A percentile compares a stretch with the other conserved stretches of the same genome.
Evolutionary conservation across 2,797 vertebrate genomes (phyloP).

Genomic region (Poeciliopsis gracilis): DNA sequence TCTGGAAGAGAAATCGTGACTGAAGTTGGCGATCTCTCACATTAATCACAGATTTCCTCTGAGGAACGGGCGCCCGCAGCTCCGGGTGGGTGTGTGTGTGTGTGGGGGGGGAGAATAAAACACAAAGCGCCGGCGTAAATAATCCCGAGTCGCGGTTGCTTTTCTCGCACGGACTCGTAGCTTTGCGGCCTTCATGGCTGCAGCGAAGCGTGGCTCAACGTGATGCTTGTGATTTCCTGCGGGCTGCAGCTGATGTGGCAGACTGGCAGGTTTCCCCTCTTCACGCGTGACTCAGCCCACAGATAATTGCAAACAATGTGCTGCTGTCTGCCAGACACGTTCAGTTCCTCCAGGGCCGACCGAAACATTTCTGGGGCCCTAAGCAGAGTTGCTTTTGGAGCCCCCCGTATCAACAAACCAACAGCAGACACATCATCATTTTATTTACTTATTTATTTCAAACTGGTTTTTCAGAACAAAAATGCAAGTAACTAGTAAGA

Average conservation of each 20-base stretch:
- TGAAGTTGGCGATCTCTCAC: constrained; percentile 17
- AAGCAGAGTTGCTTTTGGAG: too few species aligned
- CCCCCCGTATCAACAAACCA: too few species aligned
- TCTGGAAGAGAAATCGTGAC: constrained; percentile 31
- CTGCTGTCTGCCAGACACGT: constrained; percentile 39
- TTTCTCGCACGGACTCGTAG: neutral
- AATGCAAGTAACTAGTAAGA: too few species aligned
- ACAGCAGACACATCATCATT: too few species aligned
- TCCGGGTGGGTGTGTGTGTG: neutral
- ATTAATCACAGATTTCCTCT: constrained; percentile 24
- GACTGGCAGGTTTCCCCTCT: constrained; percentile 57
- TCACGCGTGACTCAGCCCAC: constrained; percentile 54
- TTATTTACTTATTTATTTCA: too few species aligned
- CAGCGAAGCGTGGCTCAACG: constrained; percentile 47
- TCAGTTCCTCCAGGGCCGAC: neutral
- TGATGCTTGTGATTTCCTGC: constrained; percentile 62
- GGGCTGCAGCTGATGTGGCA: constrained; percentile 51
- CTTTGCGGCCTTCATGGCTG: constrained; percentile 33
- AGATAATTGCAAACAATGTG: constrained; percentile 47
- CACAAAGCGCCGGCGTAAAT: constrained; percentile 14
- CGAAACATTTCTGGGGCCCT: too few species aligned
- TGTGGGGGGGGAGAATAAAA: neutral
- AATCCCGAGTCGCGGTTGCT: constrained; percentile 4
- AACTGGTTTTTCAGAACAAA: too few species aligned
- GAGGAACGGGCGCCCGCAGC: constrained; percentile 19